Conservation (phyloP, 2,797 vertebrate species). For the Coregonus sp. region DNA sequence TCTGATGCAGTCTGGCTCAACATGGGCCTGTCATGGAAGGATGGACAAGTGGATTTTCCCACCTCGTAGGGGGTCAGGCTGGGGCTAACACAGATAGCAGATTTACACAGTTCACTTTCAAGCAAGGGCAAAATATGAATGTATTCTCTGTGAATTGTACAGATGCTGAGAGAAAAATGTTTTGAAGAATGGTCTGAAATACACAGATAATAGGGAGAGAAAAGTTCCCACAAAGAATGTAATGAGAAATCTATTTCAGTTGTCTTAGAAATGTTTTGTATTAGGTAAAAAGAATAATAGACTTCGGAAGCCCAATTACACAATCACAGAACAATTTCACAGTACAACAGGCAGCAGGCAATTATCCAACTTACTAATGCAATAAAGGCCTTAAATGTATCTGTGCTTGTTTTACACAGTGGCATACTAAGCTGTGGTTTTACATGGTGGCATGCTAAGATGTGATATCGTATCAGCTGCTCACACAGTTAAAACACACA, state of each 20-base stretch:
- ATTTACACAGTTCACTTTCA: neutral
- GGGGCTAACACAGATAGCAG: slow-evolving; percentile 2
- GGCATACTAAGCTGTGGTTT: neutral
- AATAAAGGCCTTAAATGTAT: slow-evolving; percentile 48
- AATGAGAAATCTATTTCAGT: slow-evolving; percentile 50
- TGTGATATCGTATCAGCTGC: neutral
- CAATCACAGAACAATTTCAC: slow-evolving; percentile 77
- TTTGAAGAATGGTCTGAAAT: neutral
- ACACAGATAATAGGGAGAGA: slow-evolving; percentile 20
- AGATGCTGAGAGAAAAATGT: neutral
- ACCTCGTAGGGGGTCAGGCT: slow-evolving; percentile 77
- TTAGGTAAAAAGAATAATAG: slow-evolving; percentile 69
- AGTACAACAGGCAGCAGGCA: slow-evolving; percentile 71
- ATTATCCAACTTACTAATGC: slow-evolving; percentile 70
- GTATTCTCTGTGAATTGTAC: neutral
- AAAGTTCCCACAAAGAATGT: slow-evolving; percentile 27
- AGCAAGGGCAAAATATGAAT: neutral
- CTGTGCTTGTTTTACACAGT: slow-evolving; percentile 25
- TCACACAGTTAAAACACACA: slow-evolving; percentile 7
- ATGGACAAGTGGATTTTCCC: slow-evolving; percentile 86
- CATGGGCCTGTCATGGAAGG: slow-evolving; percentile 85
- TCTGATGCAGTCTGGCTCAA: slow-evolving; percentile 72
- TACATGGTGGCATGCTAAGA: neutral
- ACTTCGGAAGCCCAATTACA: slow-evolving; percentile 73
- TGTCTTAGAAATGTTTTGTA: slow-evolving; percentile 53